phyloP scores from a whole-genome alignment of 2,113 vertebrate genomes.

The Pogona vitticeps region DNA sequence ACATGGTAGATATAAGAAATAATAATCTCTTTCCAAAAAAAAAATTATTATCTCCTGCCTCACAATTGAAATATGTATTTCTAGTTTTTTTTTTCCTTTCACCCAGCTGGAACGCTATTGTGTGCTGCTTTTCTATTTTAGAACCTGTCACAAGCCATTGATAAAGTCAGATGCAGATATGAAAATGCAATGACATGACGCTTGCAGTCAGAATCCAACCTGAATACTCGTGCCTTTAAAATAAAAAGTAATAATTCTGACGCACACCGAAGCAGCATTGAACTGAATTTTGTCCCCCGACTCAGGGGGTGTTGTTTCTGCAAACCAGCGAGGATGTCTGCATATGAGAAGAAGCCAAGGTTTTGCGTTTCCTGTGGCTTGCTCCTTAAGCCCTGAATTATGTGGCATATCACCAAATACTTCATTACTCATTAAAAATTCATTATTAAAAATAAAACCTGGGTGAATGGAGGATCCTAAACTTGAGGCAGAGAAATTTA shows the following conservation, averaged over 20 bases:
- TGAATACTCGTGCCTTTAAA: not conserved
- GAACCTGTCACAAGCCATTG: slow-evolving; percentile 14
- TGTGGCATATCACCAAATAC: not conserved
- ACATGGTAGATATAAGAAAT: not conserved
- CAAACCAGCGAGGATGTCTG: too few species aligned
- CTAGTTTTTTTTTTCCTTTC: not conserved
- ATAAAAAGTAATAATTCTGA: not conserved
- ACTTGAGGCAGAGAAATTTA: too few species aligned
- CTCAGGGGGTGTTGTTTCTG: not conserved
- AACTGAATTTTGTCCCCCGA: slow-evolving; percentile 1
- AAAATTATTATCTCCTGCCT: not conserved
- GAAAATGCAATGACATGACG: slow-evolving; percentile 12
- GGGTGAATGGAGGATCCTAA: too few species aligned
- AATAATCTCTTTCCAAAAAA: slow-evolving; percentile 7
- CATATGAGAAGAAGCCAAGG: too few species aligned
- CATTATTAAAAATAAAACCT: too few species aligned
- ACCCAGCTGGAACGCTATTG: not conserved
- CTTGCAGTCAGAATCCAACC: slow-evolving; percentile 9
- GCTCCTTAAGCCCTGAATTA: too few species aligned
- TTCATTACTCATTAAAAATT: too few species aligned
- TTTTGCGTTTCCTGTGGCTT: too few species aligned
- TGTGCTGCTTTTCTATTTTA: slow-evolving; percentile 28
- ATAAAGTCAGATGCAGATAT: slow-evolving; percentile 6
- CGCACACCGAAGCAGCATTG: not conserved
- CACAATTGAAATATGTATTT: not conserved